phyloP scores from a whole-genome alignment of 2,797 vertebrate species.

The Falco concolor region DNA sequence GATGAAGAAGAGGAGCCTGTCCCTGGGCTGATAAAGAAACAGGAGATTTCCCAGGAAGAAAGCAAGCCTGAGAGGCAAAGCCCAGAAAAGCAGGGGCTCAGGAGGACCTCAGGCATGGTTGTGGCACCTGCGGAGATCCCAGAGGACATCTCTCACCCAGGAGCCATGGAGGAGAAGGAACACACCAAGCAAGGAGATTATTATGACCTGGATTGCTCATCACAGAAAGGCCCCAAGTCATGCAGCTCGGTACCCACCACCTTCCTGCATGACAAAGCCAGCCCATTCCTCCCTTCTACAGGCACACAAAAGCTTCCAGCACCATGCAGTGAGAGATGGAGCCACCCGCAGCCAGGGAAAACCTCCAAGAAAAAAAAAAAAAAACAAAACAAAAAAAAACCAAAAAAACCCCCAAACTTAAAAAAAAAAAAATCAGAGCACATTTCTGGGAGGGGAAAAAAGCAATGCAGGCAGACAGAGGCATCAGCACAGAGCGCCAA shows the following conservation, averaged over 20 bases:
- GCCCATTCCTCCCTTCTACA: background rate
- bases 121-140: background rate
- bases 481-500: accelerated
- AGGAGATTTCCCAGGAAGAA: background rate
- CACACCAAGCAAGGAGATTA: accelerated
- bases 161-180: background rate
- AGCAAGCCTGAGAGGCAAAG: background rate
- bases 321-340: background rate
- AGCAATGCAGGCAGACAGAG: background rate
- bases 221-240: accelerated
- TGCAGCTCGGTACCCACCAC: background rate
- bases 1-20: background rate
- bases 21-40: background rate
- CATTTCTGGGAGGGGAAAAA: background rate
- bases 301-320: background rate
- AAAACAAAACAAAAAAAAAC: no score
- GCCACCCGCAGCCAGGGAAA: background rate
- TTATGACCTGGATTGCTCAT: background rate
- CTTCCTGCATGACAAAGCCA: background rate
- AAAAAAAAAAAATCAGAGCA: background rate
- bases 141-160: background rate
- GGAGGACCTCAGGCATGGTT: background rate
- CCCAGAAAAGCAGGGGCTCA: background rate
- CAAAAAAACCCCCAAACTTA: no score
- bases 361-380: background rate